Conservation (phyloP, 2,888 invertebrate genomes). For the Heliconius sara region DNA sequence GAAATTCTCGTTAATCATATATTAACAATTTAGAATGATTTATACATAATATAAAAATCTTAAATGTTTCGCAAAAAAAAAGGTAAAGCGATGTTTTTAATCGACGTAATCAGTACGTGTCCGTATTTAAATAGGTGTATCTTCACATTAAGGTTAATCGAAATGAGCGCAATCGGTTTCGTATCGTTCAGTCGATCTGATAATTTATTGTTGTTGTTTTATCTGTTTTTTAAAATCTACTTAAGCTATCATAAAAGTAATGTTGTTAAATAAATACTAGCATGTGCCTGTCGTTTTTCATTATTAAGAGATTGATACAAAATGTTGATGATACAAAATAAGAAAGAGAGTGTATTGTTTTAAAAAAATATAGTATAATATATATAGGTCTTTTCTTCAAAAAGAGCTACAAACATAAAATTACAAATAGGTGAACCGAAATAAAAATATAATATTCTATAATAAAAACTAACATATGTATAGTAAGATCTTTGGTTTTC, state of each 20-base stretch:
- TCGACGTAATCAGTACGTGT: constrained; percentile 52
- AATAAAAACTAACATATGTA: no score
- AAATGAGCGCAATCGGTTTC: constrained; percentile 52
- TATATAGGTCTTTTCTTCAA: no score
- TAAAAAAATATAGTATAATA: no score
- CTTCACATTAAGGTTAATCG: constrained; percentile 55
- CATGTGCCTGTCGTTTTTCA: neutral
- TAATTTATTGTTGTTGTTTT: constrained; percentile 50
- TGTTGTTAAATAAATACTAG: neutral
- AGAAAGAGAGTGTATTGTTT: neutral
- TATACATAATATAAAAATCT: neutral
- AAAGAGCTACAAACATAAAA: no score
- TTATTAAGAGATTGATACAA: neutral
- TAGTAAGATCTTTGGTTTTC: no score
- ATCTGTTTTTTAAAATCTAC: constrained; percentile 31
- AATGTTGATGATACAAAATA: neutral
- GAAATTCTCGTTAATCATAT: neutral
- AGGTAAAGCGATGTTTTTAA: constrained; percentile 47
- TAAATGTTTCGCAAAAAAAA: constrained; percentile 15
- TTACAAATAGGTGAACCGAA: no score
- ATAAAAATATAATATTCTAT: no score
- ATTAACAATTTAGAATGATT: neutral
- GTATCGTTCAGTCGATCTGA: constrained; percentile 51
- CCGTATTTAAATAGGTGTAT: constrained; percentile 53
- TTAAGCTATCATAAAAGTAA: constrained; percentile 20